Evolutionary conservation across 2,113 vertebrate species (phyloP).

Genomic region (Hydropotes inermis): DNA sequence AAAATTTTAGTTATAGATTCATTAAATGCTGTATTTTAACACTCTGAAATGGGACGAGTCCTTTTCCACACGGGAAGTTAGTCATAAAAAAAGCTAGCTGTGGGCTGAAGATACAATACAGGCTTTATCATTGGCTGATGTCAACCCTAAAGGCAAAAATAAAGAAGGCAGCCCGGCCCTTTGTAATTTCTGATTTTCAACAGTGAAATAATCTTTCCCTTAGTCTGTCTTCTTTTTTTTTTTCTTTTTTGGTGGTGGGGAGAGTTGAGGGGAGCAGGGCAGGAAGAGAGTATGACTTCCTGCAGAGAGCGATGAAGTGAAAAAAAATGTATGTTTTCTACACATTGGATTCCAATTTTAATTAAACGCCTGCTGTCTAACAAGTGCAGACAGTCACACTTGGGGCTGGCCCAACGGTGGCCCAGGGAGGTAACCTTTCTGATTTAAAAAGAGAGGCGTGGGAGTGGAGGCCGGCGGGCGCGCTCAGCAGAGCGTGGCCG

Average conservation of each 20-base stretch:
- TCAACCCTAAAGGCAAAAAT: slow-evolving; percentile 41
- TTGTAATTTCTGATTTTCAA: slow-evolving; percentile 58
- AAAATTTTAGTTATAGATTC: slow-evolving; percentile 20
- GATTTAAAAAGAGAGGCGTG: slow-evolving; percentile 52
- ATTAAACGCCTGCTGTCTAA: slow-evolving; percentile 66
- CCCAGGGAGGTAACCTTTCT: slow-evolving; percentile 50
- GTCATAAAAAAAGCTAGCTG: slow-evolving; percentile 2
- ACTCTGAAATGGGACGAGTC: not conserved
- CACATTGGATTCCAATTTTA: slow-evolving; percentile 61
- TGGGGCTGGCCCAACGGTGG: slow-evolving; percentile 48
- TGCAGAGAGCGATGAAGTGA: slow-evolving; percentile 45
- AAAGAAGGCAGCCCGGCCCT: not conserved
- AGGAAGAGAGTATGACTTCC: slow-evolving; percentile 14
- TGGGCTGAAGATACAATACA: slow-evolving; percentile 19
- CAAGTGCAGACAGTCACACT: slow-evolving; percentile 55
- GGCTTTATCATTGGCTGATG: slow-evolving; percentile 35
- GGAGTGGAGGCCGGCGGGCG: not conserved
- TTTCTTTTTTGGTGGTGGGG: not conserved
- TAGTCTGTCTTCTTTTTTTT: not conserved
- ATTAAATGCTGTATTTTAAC: slow-evolving; percentile 34
- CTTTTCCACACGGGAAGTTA: not conserved
- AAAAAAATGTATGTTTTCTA: slow-evolving; percentile 45
- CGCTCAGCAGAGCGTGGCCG: slow-evolving; percentile 41
- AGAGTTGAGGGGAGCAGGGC: not conserved
- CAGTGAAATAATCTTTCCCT: slow-evolving; percentile 42